Evolutionary conservation across 2,888 invertebrate species (phyloP).

Genomic region (Hololepta plana): DNA sequence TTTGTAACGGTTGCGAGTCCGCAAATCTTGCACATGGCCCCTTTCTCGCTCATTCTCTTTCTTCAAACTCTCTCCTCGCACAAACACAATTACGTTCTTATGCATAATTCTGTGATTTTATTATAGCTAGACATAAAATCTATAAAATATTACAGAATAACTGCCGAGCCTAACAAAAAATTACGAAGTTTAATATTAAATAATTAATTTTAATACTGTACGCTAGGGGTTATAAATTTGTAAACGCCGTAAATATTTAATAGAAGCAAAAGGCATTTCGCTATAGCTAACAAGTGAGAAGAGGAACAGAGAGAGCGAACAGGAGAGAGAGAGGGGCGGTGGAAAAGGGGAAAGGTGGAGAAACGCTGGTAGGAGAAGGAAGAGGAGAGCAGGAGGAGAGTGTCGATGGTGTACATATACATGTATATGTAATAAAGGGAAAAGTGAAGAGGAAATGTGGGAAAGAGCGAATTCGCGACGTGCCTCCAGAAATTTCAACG

Average conservation of each 20-base stretch:
- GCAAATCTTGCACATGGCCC: no score
- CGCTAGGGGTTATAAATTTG: constrained; percentile 27
- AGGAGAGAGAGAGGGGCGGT: constrained; percentile 2
- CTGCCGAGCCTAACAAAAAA: constrained; percentile 27
- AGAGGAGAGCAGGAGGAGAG: no score
- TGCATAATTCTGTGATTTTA: constrained; percentile 21
- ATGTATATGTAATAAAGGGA: no score
- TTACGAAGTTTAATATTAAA: constrained; percentile 39
- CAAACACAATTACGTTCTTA: constrained; percentile 20
- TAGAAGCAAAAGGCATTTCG: constrained; percentile 18
- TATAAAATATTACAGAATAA: constrained; percentile 16
- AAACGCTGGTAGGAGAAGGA: no score
- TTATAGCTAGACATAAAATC: constrained; percentile 19
- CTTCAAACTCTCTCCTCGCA: no score
- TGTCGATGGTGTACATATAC: no score
- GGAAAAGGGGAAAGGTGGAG: constrained; percentile 3
- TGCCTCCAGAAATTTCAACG: constrained; percentile 23
- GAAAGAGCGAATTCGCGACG: no score
- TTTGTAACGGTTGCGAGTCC: no score
- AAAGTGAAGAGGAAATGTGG: no score
- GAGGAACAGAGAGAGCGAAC: constrained; percentile 3
- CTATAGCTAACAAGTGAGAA: no score
- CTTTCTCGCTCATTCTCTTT: no score
- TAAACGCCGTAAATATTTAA: constrained; percentile 26
- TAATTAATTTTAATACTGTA: constrained; percentile 40